Conservation (phyloP, 2,888 invertebrate genomes). For the Cryptus armator region DNA sequence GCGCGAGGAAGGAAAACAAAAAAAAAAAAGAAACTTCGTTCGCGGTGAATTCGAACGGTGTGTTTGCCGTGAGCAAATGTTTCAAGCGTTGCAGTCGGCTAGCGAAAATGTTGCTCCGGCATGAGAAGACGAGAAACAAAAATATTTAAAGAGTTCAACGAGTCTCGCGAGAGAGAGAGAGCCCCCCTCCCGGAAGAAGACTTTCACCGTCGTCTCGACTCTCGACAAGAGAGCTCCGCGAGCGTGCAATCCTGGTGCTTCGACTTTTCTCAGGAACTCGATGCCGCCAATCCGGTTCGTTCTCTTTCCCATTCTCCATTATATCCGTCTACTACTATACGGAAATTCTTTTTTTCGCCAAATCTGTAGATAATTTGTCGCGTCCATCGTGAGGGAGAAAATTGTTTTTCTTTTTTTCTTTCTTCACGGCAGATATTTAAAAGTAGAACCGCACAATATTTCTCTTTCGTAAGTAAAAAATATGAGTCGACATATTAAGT, state of each 20-base stretch:
- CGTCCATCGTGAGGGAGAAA: neutral
- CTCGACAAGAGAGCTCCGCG: constrained; percentile 32
- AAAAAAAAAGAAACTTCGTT: neutral
- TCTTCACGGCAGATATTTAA: too few species aligned
- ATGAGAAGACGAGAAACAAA: constrained; percentile 54
- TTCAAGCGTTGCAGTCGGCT: constrained; percentile 37
- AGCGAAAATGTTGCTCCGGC: constrained; percentile 51
- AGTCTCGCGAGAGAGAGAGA: constrained; percentile 35
- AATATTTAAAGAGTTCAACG: constrained; percentile 50
- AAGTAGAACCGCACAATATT: too few species aligned
- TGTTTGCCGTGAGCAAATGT: constrained; percentile 39
- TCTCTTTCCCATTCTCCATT: constrained; percentile 4
- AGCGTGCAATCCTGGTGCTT: constrained; percentile 9
- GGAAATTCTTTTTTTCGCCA: neutral
- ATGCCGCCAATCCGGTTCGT: constrained; percentile 35
- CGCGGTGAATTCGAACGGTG: constrained; percentile 33
- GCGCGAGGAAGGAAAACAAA: neutral
- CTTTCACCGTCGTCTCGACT: constrained; percentile 61
- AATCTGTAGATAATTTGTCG: neutral
- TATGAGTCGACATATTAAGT: too few species aligned
- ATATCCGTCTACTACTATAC: neutral
- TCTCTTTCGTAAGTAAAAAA: too few species aligned
- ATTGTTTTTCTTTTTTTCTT: too few species aligned
- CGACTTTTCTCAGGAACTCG: constrained; percentile 68
- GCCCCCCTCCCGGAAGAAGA: constrained; percentile 38